Percentiles rank a stretch among this genome's conserved stretches.
Evolutionary conservation across 2,113 vertebrate species (phyloP).

Genomic region (Stigmatopora argus): DNA sequence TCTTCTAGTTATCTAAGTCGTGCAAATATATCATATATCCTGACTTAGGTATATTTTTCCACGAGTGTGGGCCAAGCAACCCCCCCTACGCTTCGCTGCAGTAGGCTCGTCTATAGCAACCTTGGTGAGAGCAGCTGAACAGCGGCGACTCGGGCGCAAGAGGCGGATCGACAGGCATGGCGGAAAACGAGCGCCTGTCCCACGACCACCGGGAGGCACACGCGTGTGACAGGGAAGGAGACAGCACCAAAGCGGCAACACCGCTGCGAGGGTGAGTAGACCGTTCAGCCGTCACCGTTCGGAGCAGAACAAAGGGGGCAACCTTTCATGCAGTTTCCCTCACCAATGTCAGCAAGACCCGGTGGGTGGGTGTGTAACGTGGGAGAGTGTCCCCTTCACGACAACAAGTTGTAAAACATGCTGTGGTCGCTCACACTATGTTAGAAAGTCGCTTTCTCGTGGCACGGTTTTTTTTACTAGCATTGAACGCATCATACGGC

Average conservation of each 20-base stretch:
- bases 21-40: rapidly evolving
- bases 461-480: constrained; percentile 9
- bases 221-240: constrained; percentile 65
- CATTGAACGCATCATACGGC: constrained; percentile 26
- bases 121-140: constrained; percentile 61
- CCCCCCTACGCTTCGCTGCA: constrained; percentile 23
- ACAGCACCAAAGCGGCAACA: constrained; percentile 55
- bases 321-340: constrained; percentile 19
- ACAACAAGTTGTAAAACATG: constrained; percentile 44
- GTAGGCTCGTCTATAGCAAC: constrained; percentile 63
- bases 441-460: constrained; percentile 8
- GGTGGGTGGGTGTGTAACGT: constrained; percentile 49
- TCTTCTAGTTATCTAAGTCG: background rate
- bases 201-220: constrained; percentile 70
- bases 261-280: constrained; percentile 67
- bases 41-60: background rate
- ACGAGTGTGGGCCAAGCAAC: background rate
- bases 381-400: background rate
- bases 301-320: constrained; percentile 3
- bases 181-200: constrained; percentile 68
- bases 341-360: constrained; percentile 41
- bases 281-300: constrained; percentile 9
- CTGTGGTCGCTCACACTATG: background rate
- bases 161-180: constrained; percentile 63
- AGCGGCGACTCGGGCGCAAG: constrained; percentile 40